Evolutionary conservation across 1,140 invertebrate genomes (phyloP), one percentile per base, ranked within the genome.

Genomic region (Ganaspis sp.): DNA sequence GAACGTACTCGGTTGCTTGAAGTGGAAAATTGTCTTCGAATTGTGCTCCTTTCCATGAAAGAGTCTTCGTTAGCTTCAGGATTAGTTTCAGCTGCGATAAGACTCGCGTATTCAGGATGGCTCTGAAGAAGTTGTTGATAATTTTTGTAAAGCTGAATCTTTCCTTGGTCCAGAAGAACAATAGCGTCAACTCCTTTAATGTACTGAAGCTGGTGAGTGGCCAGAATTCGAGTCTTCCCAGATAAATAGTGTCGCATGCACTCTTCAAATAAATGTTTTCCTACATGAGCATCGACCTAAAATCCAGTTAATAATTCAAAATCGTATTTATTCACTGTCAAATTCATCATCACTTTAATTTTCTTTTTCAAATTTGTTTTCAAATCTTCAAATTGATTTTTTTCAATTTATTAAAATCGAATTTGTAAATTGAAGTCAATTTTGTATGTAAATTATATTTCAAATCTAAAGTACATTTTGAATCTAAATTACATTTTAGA

Each of bases 191-290:
- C 96, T 54, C 94, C 92, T 83, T 95, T 94, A 4, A 98, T 91
- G 84, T 96, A 97, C 86, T 97, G 96, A 71, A 98, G 88, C 87
- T 98, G 97, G 90, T 98, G 97, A 0, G 97, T 98, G 5, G 97
- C 96, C 17, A 98, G 91, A 83, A 98, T 93, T 15, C 94, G 91
- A 0, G 94, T 94, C 79, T 90, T 93, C 0, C 85, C 90, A 8
- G 77, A 81, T 76, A 90, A 86, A 79, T 85, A 93, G 86, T 79
- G 89, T 80, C 83, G 89, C 79, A 96, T 93, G 76, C 94, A 95
- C 70, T 94, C 92, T 38, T 95, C 93, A 73, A 96, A 95, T 19
- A 96, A 86, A 78, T 95, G 94, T 64, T 94, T 94, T 2, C 94
- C 94, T 0, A 96, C 95, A 45, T 95, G 94, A 0, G 94, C 93